Percentiles rank a stretch among this genome's conserved stretches.
Conservation (phyloP, 1,140 invertebrate species). For the Atopsyche davidsoni region DNA sequence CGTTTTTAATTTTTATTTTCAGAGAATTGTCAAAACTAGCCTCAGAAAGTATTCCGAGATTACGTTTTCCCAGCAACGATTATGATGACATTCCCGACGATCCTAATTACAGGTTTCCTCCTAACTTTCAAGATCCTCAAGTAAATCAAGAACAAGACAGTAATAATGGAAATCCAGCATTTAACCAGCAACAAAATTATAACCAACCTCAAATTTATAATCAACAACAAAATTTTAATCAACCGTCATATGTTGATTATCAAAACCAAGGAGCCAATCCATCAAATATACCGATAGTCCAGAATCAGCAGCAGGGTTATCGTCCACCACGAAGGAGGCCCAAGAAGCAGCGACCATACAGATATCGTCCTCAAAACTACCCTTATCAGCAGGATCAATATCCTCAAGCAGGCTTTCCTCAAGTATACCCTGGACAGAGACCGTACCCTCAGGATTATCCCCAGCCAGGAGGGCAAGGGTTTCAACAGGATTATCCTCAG, state of each 20-base stretch:
- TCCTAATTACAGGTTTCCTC: slow-evolving; percentile 13
- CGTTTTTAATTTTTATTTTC: slow-evolving; percentile 10
- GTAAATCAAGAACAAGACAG: slow-evolving; percentile 8
- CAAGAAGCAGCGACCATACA: slow-evolving; percentile 17
- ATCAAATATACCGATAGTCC: not conserved
- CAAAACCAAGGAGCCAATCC: not conserved
- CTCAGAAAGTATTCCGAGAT: slow-evolving; percentile 6
- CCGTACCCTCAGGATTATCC: slow-evolving; percentile 12
- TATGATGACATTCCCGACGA: slow-evolving; percentile 10
- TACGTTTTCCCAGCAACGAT: slow-evolving; percentile 20
- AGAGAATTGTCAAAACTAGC: slow-evolving; percentile 22
- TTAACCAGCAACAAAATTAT: slow-evolving; percentile 3
- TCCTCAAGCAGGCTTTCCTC: slow-evolving; percentile 5
- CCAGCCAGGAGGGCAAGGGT: slow-evolving; percentile 2
- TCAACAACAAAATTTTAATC: slow-evolving; percentile 6
- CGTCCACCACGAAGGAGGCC: slow-evolving; percentile 17
- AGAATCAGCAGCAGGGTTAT: slow-evolving; percentile 10
- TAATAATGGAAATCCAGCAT: not conserved
- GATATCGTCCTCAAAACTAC: slow-evolving; percentile 4
- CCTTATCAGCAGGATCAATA: slow-evolving; percentile 7
- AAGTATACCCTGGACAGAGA: not conserved
- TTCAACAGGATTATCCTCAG: slow-evolving; percentile 7
- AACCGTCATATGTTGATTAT: not conserved
- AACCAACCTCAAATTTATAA: no score
- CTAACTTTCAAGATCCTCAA: slow-evolving; percentile 5